Base-by-base conservation (phyloP, 2,113 vertebrate genomes). In the Saguinus imperator region DNA sequence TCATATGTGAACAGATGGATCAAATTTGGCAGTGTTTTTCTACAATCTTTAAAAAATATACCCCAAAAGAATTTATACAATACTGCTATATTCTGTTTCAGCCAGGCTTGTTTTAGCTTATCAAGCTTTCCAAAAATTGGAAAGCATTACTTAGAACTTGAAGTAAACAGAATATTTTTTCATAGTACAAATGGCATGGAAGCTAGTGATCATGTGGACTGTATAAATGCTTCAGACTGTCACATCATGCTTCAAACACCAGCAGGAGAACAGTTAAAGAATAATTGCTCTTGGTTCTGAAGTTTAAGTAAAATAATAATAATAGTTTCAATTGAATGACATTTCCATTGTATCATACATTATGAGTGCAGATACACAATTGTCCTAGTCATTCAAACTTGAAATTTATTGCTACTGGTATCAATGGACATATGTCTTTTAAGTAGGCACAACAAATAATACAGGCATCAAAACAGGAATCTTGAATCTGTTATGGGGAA, bases 51-150 rank as follows among this genome's bases (percentile, higher is more conserved):
- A 45, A 94, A 97, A 96, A 89, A 58, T 27, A 90, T 61, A 90
- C 40, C 64, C 68, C 84, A n/a, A 96, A 58, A 96, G 86, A n/a
- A 96, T 91, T 93, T 95, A 80, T 77, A n/a, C 1, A 0, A 40
- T 48, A 58, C 72, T 97, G 91, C 85, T 76, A 95, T 94, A 87
- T 92, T 97, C 29, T 50, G 21, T 91, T 97, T 94, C 45, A 95
- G 57, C n/a, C 48, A 84, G 80, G 11, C 68, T 97, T 94, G 20
- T 94, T 97, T 94, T 52, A 94, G 91, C 93, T 94, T 92, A 91
- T 93, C 72, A 87, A 77, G 89, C 75, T 73, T 97, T 96, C 93
- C 61, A 95, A 86, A 96, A 96, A 81, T 75, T 87, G 97, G 27
- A 86, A 97, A 95, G 85, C 1, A 0, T 94, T 87, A 21, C 70